Conservation (phyloP, 2,888 invertebrate genomes). For the Phaedon cochleariae region DNA sequence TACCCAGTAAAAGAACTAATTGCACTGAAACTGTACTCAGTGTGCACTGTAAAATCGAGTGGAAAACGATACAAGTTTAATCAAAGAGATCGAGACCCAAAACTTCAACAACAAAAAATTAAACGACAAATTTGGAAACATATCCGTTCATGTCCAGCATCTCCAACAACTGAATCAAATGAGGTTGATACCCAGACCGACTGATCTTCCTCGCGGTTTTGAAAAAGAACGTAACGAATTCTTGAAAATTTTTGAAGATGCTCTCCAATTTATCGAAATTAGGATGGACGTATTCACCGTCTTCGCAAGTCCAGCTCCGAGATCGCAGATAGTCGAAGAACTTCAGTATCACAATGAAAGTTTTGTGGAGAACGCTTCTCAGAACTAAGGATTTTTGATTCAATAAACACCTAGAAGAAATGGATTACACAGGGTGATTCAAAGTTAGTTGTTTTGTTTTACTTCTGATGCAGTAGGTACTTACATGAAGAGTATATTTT, state of each 20-base stretch:
- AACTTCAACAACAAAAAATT: no score
- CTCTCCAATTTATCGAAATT: conserved; percentile 68
- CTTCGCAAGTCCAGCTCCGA: conserved; percentile 67
- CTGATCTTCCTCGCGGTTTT: conserved; percentile 71
- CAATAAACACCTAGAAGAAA: conserved; percentile 70
- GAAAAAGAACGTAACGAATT: conserved; percentile 70
- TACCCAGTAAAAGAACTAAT: no score
- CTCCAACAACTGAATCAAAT: conserved; percentile 71
- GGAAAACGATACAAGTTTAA: conserved; percentile 32
- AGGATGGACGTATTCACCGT: conserved; percentile 66
- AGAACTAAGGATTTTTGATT: conserved; percentile 76
- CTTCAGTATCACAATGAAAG: conserved; percentile 76
- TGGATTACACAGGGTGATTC: conserved; percentile 1
- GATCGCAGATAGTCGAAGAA: conserved; percentile 70
- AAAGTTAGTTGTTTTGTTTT: not conserved
- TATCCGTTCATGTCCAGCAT: conserved; percentile 73
- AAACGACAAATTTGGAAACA: conserved; percentile 53
- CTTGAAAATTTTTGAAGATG: conserved; percentile 63
- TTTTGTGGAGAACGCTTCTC: conserved; percentile 74
- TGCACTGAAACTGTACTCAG: not conserved
- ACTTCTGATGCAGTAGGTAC: no score
- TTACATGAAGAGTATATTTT: conserved; percentile 74
- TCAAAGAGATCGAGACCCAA: no score
- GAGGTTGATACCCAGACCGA: conserved; percentile 73
- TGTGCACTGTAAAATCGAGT: not conserved